Base-by-base conservation (phyloP, 1,140 invertebrate species). In the Pseudomyrmex dendroicus region DNA sequence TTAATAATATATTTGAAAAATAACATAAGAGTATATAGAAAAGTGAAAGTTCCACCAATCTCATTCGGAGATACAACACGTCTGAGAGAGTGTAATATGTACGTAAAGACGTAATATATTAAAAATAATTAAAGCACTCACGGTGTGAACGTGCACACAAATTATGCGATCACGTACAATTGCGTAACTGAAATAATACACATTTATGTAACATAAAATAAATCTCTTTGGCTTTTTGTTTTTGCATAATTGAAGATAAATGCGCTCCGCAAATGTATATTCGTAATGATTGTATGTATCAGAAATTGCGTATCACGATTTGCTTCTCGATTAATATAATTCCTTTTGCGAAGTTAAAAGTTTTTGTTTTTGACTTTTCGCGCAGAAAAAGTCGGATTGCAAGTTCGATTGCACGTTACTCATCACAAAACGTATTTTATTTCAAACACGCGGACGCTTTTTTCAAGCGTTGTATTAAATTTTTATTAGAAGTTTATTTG, bases 71-170 rank as follows among this genome's bases (percentile, higher is more conserved):
- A 15, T 78, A 66, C 50, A 78, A 78, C 35, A 85, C 46, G 35
- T 44, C 8, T 50, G 44, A 22, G 12, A 25, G 35, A 61, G 22
- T 64, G 35, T 15, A 64, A 64, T 12, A 82, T 35, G 54, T 52
- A 22, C 7, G 8, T 44, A 35, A 50, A 9, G 35, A 57, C 44
- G 44, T 78, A 89, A 84, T 35, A 35, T 68, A 89, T 73, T 59
- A 80, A 83, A 76, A 86, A 74, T 84, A 83, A 91, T 91, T 89
- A 90, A 90, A 91, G 86, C 89, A 89, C 84, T 90, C 78, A 73
- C 35, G 35, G 35, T 35, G 5, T 77, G 61, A 84, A 87, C 73
- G 84, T 80, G 84, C 73, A 64, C 50, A 84, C 64, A 80, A 85
- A 67, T 89, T 59, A 77, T 68, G 77, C 70, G 35, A 70, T 74